Conservation (phyloP, 2,113 vertebrate species). For the Malurus elegans region DNA sequence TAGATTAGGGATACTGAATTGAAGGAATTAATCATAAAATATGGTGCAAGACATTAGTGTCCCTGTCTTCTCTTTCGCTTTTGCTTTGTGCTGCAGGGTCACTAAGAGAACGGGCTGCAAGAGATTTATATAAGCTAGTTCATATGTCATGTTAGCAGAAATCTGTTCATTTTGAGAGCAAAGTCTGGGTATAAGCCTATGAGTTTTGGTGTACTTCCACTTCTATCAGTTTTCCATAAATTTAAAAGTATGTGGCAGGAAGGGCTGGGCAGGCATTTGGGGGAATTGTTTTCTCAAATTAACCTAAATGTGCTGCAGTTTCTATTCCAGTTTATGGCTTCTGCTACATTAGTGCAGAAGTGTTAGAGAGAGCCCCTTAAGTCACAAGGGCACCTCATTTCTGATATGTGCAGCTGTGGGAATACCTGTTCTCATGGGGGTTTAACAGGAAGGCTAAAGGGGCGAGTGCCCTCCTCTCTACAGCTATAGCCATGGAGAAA, state of each 20-base stretch:
- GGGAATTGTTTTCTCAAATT: background rate
- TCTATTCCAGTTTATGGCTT: background rate
- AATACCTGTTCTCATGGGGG: background rate
- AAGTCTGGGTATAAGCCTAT: background rate
- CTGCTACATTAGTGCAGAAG: background rate
- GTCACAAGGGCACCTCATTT: background rate
- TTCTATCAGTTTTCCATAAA: background rate
- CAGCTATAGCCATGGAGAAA: background rate
- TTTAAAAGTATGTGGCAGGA: background rate
- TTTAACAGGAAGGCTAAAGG: background rate
- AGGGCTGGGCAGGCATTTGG: background rate
- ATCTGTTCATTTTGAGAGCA: background rate
- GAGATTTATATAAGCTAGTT: background rate
- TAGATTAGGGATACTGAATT: background rate
- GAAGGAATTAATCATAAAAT: background rate
- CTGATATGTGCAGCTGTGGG: accelerated
- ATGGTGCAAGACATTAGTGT: background rate
- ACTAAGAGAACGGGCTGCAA: background rate
- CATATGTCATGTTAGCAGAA: background rate
- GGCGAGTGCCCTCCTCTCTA: background rate
- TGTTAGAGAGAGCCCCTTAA: background rate
- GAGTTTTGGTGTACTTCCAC: background rate
- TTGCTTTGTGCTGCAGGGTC: background rate
- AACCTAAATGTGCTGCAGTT: background rate
- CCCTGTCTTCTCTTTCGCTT: background rate